Evolutionary conservation across 1,140 invertebrate genomes (phyloP).

Genomic region (Fopius arisanus): DNA sequence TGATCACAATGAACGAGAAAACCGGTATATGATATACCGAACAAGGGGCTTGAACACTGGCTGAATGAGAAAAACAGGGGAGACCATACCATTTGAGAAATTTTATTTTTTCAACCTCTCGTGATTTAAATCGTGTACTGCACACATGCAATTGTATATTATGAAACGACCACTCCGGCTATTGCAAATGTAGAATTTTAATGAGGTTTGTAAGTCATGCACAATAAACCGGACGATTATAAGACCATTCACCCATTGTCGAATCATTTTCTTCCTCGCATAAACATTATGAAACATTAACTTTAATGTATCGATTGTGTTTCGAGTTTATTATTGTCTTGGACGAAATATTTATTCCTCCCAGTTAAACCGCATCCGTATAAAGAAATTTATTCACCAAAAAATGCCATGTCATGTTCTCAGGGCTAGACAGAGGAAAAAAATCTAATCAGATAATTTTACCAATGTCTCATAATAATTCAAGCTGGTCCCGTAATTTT

Average conservation of each 20-base stretch:
- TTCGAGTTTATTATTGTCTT: neutral
- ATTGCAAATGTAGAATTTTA: slow-evolving; percentile 8
- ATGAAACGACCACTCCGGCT: neutral
- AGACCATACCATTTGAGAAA: neutral
- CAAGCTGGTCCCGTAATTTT: too few species aligned
- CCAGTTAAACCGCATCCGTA: too few species aligned
- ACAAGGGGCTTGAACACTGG: slow-evolving; percentile 26
- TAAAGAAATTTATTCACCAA: too few species aligned
- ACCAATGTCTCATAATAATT: too few species aligned
- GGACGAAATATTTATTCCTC: too few species aligned
- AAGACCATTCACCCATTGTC: neutral
- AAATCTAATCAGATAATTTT: too few species aligned
- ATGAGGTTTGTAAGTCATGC: neutral
- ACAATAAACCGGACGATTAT: neutral
- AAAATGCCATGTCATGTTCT: too few species aligned
- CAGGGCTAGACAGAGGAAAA: too few species aligned
- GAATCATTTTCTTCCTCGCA: neutral
- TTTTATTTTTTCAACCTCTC: neutral
- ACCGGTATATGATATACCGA: slow-evolving; percentile 28
- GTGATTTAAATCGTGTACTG: neutral
- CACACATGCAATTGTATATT: neutral
- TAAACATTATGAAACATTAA: neutral
- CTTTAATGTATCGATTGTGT: neutral
- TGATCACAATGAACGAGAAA: slow-evolving; percentile 28
- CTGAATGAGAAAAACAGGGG: neutral